Evolutionary conservation across 2,888 invertebrate genomes (phyloP).

Genomic region (Idaea aversata): DNA sequence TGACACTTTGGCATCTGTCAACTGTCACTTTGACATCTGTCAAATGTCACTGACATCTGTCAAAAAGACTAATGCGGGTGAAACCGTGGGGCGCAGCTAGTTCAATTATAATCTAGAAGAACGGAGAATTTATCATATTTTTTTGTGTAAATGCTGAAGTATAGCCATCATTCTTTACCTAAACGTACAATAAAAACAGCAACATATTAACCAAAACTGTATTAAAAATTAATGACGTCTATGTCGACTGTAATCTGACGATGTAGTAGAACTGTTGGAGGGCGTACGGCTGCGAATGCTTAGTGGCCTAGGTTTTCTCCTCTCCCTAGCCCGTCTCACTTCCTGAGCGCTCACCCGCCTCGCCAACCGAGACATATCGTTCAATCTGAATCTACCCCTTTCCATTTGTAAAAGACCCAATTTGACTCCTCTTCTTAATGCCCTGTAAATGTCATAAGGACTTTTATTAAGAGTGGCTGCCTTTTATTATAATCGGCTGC

Average conservation of each 20-base stretch:
- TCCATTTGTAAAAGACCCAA: constrained; percentile 48
- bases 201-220: background rate
- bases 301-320: background rate
- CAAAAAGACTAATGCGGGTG: too few species aligned
- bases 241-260: background rate
- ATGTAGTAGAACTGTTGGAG: background rate
- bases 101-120: too few species aligned
- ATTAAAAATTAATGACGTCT: background rate
- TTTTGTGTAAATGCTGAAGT: too few species aligned
- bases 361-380: constrained; percentile 40
- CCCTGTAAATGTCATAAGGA: constrained; percentile 32
- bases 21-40: too few species aligned
- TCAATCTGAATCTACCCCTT: constrained; percentile 51
- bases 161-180: too few species aligned
- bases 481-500: too few species aligned
- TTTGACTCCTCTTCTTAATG: constrained; percentile 53
- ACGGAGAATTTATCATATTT: too few species aligned
- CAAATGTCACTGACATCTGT: too few species aligned
- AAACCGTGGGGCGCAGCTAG: too few species aligned
- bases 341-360: constrained; percentile 26
- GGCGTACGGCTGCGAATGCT: background rate
- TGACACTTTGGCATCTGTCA: too few species aligned
- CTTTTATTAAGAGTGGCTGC: background rate
- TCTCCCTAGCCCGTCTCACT: constrained; percentile 16
- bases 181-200: background rate